Conservation (phyloP, 1,140 invertebrate species). For the Stegodyphus mimosarum region DNA sequence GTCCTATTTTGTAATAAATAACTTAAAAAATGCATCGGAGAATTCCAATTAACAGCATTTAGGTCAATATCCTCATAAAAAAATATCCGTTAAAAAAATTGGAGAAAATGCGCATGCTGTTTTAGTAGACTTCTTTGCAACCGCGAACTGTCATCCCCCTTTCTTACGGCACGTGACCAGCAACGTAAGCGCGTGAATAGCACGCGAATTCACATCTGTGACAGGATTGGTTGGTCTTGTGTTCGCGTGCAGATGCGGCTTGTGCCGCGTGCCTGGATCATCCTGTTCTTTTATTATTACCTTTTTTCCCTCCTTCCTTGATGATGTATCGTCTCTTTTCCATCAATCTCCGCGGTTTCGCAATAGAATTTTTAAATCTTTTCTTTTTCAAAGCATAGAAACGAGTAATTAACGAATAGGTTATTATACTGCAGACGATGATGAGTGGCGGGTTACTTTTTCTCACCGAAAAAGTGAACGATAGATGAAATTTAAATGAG, state of each 20-base stretch:
- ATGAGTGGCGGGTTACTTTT: no score
- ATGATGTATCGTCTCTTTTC: constrained; percentile 16
- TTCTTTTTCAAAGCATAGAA: no score
- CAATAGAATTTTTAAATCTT: no score
- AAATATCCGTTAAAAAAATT: constrained; percentile 5
- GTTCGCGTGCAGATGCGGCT: constrained; percentile 31
- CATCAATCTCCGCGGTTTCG: not conserved
- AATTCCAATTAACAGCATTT: constrained; percentile 57
- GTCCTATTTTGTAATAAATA: constrained; percentile 39
- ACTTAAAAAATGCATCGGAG: constrained; percentile 34
- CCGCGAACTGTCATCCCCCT: not conserved
- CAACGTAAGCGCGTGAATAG: constrained; percentile 46
- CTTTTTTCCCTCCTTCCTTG: not conserved
- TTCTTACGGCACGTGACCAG: constrained; percentile 43
- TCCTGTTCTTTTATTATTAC: no score
- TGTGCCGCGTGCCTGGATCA: constrained; percentile 3
- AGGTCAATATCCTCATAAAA: constrained; percentile 55
- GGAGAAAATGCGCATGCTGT: not conserved
- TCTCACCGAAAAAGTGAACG: no score
- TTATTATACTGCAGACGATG: no score
- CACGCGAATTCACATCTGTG: constrained; percentile 30
- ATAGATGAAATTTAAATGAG: no score
- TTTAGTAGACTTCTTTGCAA: not conserved
- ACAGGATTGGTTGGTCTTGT: constrained; percentile 17
- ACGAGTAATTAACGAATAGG: no score